Conservation (phyloP, 2,113 vertebrate genomes). For the Oryzias woworae region DNA sequence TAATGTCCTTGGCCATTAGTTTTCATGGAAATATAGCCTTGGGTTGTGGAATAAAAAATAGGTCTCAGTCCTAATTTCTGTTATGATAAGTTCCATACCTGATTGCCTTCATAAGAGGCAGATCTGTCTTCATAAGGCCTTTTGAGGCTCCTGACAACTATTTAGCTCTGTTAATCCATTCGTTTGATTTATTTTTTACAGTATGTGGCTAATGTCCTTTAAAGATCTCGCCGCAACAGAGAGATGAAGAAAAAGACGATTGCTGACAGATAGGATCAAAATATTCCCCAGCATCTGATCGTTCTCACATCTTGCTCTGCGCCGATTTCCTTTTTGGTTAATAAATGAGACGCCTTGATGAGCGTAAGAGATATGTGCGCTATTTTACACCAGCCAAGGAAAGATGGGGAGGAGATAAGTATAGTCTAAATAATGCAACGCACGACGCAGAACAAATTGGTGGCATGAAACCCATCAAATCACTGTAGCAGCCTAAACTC, state of each 20-base stretch:
- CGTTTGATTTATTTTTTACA: slow-evolving; percentile 78
- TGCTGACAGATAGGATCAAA: slow-evolving; percentile 70
- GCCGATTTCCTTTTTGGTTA: slow-evolving; percentile 65
- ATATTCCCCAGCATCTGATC: slow-evolving; percentile 61
- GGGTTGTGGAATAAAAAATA: slow-evolving; percentile 75
- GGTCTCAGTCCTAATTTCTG: slow-evolving; percentile 77
- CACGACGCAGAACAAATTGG: slow-evolving; percentile 63
- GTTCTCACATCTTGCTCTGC: slow-evolving; percentile 51
- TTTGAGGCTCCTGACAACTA: slow-evolving; percentile 71
- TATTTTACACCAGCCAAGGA: slow-evolving; percentile 52
- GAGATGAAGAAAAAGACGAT: slow-evolving; percentile 67
- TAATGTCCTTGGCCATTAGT: slow-evolving; percentile 76
- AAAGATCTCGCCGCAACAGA: slow-evolving; percentile 66
- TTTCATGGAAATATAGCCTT: slow-evolving; percentile 80
- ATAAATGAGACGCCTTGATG: slow-evolving; percentile 70
- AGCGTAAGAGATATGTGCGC: slow-evolving; percentile 58
- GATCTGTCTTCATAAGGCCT: slow-evolving; percentile 77
- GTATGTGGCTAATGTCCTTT: slow-evolving; percentile 72
- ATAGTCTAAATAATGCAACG: slow-evolving; percentile 66
- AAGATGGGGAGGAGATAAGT: slow-evolving; percentile 67
- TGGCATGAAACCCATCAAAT: slow-evolving; percentile 56
- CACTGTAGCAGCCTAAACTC: slow-evolving; percentile 49
- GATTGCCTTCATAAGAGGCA: slow-evolving; percentile 74
- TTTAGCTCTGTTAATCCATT: slow-evolving; percentile 77
- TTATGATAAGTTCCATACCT: slow-evolving; percentile 81